phyloP scores from a whole-genome alignment of 2,797 vertebrate species.

The Phataginus tetradactyla region DNA sequence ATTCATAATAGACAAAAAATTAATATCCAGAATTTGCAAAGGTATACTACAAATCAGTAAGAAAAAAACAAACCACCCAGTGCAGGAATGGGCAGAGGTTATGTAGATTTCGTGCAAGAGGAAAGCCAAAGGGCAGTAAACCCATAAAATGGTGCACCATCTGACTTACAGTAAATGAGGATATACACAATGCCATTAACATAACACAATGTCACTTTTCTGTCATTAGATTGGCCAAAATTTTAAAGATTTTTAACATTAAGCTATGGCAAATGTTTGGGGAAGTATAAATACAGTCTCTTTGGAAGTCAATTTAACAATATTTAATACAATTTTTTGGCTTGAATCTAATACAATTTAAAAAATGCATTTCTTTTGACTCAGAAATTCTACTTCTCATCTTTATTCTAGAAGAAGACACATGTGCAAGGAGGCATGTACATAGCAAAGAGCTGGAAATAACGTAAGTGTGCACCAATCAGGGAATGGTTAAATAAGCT shows the following conservation, averaged over 20 bases:
- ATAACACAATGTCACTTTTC: neutral
- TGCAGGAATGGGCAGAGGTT: neutral
- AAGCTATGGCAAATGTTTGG: neutral
- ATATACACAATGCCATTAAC: neutral
- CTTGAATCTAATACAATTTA: neutral
- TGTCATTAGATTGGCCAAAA: neutral
- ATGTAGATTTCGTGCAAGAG: neutral
- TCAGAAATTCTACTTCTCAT: neutral
- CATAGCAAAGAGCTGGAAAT: neutral
- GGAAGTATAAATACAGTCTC: neutral
- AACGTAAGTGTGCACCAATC: neutral
- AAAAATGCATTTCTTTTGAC: conserved; percentile 15
- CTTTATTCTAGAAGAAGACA: neutral
- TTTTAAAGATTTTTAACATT: neutral
- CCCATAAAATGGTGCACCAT: neutral
- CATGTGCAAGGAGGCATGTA: neutral
- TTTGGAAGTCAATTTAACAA: neutral
- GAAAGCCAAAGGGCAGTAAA: neutral
- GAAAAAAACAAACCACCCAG: neutral
- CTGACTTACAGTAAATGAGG: neutral
- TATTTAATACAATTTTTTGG: neutral
- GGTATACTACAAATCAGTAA: neutral
- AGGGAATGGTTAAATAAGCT: neutral
- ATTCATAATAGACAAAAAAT: neutral
- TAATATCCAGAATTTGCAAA: neutral